Evolutionary conservation across 2,113 vertebrate species (phyloP).

Genomic region (Tenebrosternarchus preto): DNA sequence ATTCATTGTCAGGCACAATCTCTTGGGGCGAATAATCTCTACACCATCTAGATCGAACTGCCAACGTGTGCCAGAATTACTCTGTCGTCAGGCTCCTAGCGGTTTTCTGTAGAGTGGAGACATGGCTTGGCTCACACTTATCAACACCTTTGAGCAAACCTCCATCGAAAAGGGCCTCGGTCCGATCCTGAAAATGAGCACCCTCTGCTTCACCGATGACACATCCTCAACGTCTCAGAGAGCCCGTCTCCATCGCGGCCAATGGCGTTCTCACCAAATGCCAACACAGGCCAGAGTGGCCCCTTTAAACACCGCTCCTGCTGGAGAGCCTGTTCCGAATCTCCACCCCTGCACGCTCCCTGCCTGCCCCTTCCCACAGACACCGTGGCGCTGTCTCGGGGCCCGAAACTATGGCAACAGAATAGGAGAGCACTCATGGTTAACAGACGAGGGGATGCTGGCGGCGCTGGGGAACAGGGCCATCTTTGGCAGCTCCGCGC

Average conservation of each 20-base stretch:
- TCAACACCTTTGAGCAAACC: slow-evolving; percentile 1
- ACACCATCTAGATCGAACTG: background rate
- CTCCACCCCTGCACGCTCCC: slow-evolving; percentile 67
- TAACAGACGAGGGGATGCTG: slow-evolving; percentile 98
- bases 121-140: slow-evolving; percentile 21
- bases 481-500: slow-evolving; percentile 34
- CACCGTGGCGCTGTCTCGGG: slow-evolving; percentile 91
- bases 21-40: background rate
- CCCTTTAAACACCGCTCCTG: slow-evolving; percentile 44
- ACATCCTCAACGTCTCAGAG: slow-evolving; percentile 19
- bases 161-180: background rate
- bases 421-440: slow-evolving; percentile 98
- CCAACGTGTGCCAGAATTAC: background rate
- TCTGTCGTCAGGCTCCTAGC: background rate
- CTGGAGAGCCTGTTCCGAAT: slow-evolving; percentile 40
- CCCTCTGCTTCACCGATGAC: background rate
- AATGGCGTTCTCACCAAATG: background rate
- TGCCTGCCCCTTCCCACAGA: slow-evolving; percentile 84
- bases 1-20: slow-evolving; percentile 12
- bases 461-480: slow-evolving; percentile 78
- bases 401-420: slow-evolving; percentile 99
- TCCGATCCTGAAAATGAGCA: slow-evolving; percentile 6
- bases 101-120: background rate
- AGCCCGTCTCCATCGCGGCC: slow-evolving; percentile 14
- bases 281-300: slow-evolving; percentile 38